phyloP scores from a whole-genome alignment of 2,113 vertebrate genomes.

The Monopterus albus region DNA sequence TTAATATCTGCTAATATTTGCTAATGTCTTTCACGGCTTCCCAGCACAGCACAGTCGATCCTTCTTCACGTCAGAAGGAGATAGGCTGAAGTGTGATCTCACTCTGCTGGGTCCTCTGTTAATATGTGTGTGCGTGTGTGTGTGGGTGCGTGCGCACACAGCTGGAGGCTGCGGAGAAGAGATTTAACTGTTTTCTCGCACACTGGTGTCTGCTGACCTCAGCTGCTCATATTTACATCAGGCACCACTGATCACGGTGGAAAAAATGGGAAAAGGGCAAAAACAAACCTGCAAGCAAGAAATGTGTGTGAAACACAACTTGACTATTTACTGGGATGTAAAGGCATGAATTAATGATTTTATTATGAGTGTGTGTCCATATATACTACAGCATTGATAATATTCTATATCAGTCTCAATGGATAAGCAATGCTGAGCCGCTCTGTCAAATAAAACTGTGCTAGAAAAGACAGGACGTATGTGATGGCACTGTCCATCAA shows the following conservation, averaged over 20 bases:
- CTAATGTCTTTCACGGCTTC: constrained; percentile 51
- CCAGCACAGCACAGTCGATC: constrained; percentile 27
- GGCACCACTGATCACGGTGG: constrained; percentile 42
- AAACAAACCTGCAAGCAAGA: constrained; percentile 41
- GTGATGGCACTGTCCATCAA: too few species aligned
- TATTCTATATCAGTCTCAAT: background rate
- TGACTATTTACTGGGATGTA: background rate
- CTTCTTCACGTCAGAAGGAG: constrained; percentile 42
- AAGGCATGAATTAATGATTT: background rate
- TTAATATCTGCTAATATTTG: constrained; percentile 75
- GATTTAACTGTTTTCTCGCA: constrained; percentile 83
- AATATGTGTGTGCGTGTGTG: constrained; percentile 48
- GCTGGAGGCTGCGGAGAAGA: constrained; percentile 63
- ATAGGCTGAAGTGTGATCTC: constrained; percentile 52
- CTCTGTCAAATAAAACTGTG: too few species aligned
- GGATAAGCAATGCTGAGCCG: background rate
- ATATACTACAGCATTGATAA: background rate
- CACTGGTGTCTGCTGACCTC: constrained; percentile 82
- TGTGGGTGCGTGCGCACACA: constrained; percentile 58
- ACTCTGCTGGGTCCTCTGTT: constrained; percentile 27
- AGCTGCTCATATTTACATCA: constrained; percentile 83
- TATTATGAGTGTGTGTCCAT: background rate
- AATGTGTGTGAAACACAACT: background rate
- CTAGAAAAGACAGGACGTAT: too few species aligned
- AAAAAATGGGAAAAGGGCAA: constrained; percentile 25